Percentiles rank a stretch among this genome's conserved stretches.
Evolutionary conservation across 2,113 vertebrate genomes (phyloP).

Genomic region (Megaptera novaeangliae): DNA sequence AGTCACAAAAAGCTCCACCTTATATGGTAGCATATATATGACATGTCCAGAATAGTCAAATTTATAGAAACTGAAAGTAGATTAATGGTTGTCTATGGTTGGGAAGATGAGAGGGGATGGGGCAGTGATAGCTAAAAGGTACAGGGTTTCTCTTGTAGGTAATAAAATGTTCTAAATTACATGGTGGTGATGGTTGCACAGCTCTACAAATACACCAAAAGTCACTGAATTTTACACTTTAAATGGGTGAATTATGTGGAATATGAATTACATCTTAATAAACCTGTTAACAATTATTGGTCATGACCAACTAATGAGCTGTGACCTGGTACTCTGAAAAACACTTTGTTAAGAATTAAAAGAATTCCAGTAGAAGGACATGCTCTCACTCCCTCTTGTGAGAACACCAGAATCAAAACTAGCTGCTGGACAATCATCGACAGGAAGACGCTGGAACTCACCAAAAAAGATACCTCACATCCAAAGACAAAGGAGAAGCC

Average conservation of each 20-base stretch:
- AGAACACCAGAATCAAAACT: no score
- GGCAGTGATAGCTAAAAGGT: neutral
- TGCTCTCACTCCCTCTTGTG: no score
- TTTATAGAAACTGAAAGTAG: neutral
- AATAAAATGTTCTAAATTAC: neutral
- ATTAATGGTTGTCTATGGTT: neutral
- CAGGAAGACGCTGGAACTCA: no score
- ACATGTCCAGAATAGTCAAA: neutral
- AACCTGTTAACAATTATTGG: neutral
- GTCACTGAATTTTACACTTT: neutral
- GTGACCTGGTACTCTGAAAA: neutral
- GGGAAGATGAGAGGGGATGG: neutral
- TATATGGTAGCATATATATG: neutral
- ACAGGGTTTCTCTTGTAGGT: neutral
- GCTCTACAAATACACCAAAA: neutral
- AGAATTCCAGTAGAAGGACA: neutral
- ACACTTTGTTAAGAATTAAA: neutral
- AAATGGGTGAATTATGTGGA: neutral
- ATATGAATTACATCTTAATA: neutral
- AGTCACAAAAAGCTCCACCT: neutral
- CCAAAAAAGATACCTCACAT: no score
- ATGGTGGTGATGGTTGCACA: neutral
- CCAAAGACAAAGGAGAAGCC: no score
- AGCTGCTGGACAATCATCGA: no score
- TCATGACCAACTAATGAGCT: neutral